phyloP scores from a whole-genome alignment of 2,113 vertebrate genomes.

The Euleptes europaea region DNA sequence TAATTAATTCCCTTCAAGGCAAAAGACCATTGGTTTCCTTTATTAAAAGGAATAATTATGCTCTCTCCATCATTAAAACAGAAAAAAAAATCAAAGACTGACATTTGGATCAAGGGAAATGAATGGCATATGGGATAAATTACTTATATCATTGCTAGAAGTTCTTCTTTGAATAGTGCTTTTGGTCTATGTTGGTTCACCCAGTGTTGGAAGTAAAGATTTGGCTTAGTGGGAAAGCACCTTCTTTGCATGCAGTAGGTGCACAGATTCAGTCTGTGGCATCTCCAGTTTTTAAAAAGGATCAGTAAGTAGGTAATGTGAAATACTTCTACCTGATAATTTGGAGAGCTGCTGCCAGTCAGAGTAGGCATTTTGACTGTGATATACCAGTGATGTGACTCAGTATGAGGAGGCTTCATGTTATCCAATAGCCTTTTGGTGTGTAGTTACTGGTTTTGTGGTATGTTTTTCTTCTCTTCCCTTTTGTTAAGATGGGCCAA shows the following conservation, averaged over 20 bases:
- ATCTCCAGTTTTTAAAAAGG: no score
- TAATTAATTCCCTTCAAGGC: conserved; percentile 58
- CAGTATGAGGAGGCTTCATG: no score
- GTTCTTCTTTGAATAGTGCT: conserved; percentile 58
- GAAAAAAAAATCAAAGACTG: conserved; percentile 55
- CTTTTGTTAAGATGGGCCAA: not conserved
- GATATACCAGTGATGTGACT: no score
- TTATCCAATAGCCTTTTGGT: conserved; percentile 11
- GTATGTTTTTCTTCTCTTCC: not conserved
- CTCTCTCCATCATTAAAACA: conserved; percentile 59
- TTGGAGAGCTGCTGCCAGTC: no score
- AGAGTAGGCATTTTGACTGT: no score
- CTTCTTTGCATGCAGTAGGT: no score
- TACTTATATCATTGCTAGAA: conserved; percentile 42
- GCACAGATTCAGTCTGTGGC: no score
- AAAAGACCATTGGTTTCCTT: conserved; percentile 51
- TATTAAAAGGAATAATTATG: conserved; percentile 54
- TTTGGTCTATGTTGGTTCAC: not conserved
- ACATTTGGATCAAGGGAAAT: conserved; percentile 41
- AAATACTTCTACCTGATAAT: no score
- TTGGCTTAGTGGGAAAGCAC: conserved; percentile 28
- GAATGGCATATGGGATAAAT: conserved; percentile 52
- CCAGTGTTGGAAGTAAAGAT: conserved; percentile 46
- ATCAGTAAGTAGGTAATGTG: no score
- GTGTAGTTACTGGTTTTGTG: conserved; percentile 10